Conservation (phyloP, 2,113 vertebrate species). For the Euleptes europaea region DNA sequence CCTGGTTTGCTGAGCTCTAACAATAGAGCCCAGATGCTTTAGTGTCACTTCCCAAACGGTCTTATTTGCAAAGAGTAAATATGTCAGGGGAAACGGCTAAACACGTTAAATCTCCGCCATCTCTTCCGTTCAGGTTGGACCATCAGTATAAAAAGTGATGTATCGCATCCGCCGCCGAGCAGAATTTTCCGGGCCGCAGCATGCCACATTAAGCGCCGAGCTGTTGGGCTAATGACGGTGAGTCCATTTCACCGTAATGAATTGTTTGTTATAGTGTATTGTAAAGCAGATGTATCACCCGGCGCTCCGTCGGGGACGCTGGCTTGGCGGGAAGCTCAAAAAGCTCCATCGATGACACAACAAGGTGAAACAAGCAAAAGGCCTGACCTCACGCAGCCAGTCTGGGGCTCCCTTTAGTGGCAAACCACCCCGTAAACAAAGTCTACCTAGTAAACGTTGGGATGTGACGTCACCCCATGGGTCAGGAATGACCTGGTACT, state of each 20-base stretch:
- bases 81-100: constrained; percentile 47
- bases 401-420: background rate
- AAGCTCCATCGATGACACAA: background rate
- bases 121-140: constrained; percentile 58
- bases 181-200: constrained; percentile 51
- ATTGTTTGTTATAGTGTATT: constrained; percentile 67
- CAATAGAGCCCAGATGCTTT: constrained; percentile 33
- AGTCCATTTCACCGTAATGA: constrained; percentile 71
- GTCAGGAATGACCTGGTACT: no score
- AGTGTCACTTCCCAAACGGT: constrained; percentile 44
- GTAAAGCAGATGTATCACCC: constrained; percentile 63
- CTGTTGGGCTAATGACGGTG: constrained; percentile 62
- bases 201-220: constrained; percentile 57
- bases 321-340: constrained; percentile 1
- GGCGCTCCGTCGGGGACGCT: constrained; percentile 24
- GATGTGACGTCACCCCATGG: no score
- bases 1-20: constrained; percentile 39
- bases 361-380: background rate
- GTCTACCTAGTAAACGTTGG: no score
- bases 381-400: background rate
- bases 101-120: constrained; percentile 51
- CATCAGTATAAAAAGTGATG: constrained; percentile 50
- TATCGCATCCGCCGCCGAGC: constrained; percentile 11
- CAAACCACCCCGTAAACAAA: no score
- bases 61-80: constrained; percentile 55